Conservation (phyloP, 2,888 invertebrate species). For the Tribolium freemani region DNA sequence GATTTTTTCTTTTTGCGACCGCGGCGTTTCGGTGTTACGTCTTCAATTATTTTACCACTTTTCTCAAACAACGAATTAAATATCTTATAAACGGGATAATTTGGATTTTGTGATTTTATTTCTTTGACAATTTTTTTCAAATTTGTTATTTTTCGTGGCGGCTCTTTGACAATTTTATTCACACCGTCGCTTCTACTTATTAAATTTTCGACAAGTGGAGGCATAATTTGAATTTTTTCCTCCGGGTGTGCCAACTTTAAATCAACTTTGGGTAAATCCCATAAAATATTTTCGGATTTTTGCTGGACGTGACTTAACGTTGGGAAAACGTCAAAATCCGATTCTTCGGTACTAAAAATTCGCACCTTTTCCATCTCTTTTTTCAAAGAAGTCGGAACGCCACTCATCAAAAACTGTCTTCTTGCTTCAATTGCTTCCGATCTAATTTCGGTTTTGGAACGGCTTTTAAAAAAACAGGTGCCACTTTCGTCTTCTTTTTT, state of each 20-base stretch:
- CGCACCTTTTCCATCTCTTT: slow-evolving; percentile 71
- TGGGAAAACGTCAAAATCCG: slow-evolving; percentile 72
- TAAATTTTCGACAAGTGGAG: background rate
- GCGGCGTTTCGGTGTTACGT: slow-evolving; percentile 22
- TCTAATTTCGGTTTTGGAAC: slow-evolving; percentile 73
- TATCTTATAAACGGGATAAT: slow-evolving; percentile 77
- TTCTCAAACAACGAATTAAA: slow-evolving; percentile 75
- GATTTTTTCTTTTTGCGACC: slow-evolving; percentile 53
- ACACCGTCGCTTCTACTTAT: background rate
- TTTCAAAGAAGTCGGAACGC: slow-evolving; percentile 77
- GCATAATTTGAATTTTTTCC: background rate
- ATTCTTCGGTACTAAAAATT: slow-evolving; percentile 62
- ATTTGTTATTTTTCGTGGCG: slow-evolving; percentile 53
- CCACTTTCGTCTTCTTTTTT: slow-evolving; percentile 70
- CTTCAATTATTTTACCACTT: slow-evolving; percentile 57
- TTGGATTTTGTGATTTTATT: slow-evolving; percentile 73
- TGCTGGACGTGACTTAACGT: slow-evolving; percentile 78
- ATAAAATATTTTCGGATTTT: slow-evolving; percentile 59
- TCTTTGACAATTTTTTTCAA: slow-evolving; percentile 68
- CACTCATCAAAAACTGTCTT: slow-evolving; percentile 79
- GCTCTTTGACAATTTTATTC: slow-evolving; percentile 4
- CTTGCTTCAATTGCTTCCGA: slow-evolving; percentile 74
- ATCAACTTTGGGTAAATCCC: slow-evolving; percentile 61
- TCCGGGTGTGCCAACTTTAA: slow-evolving; percentile 47
- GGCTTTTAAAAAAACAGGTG: slow-evolving; percentile 77